A percentile compares a stretch with the other conserved stretches of the same genome.
These are phyloP conservation scores for Corydoras sp. DNA, from an alignment of 2,113 vertebrate genomes.

Conservation along the genomic window DNA sequence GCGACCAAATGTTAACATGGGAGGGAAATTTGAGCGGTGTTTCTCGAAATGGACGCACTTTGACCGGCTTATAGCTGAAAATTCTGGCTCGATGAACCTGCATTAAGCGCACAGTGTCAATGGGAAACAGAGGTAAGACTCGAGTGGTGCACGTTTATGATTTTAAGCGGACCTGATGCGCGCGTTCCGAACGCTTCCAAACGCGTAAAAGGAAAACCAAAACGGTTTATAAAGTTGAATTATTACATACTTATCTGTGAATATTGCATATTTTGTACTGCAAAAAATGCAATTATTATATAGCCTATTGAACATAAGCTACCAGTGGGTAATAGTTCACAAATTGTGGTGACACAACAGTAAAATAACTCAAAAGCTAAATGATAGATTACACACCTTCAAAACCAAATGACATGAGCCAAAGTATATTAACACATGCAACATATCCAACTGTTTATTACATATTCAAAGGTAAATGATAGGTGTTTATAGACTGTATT, in stretches of 20 bases:
- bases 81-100: constrained; percentile 11
- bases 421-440: no score
- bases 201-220: neutral
- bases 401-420: no score
- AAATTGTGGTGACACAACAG: no score
- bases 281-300: no score
- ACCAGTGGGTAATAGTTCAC: no score
- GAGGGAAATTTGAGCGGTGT: constrained; percentile 17
- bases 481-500: no score
- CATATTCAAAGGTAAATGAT: no score
- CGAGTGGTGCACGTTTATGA: neutral
- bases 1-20: neutral
- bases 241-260: neutral
- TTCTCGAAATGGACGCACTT: constrained; percentile 1
- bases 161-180: neutral
- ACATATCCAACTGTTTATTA: no score
- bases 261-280: neutral
- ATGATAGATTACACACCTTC: no score
- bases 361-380: no score
- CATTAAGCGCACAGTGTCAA: neutral
- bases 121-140: constrained; percentile 28
- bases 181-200: neutral
- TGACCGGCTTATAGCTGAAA: neutral
- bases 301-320: no score
- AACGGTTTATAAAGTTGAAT: neutral